Conservation (phyloP, 92 coral and sea anemone species). For the Heliopora coerulea region DNA sequence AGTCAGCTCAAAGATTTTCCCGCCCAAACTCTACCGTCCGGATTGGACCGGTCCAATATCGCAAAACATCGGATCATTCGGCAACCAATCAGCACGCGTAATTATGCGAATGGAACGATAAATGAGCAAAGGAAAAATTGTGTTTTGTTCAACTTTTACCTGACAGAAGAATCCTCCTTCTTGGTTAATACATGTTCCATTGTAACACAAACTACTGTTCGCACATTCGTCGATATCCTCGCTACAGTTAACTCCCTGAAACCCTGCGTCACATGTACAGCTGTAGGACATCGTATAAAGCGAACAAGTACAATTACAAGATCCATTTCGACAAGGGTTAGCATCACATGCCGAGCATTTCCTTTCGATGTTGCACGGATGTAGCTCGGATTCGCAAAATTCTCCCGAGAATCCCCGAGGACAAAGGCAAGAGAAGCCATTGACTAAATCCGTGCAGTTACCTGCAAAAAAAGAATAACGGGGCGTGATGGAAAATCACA, state of each 20-base stretch:
- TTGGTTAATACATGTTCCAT: constrained; percentile 39
- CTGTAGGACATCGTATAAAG: constrained; percentile 48
- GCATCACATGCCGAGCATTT: constrained; percentile 35
- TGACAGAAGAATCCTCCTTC: constrained; percentile 10
- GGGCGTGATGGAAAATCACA: no score
- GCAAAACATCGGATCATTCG: no score
- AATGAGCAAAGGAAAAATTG: no score
- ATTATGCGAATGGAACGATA: no score
- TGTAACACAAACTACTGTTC: constrained; percentile 54
- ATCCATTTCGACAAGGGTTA: constrained; percentile 46
- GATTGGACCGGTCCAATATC: no score
- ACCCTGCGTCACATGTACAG: constrained; percentile 78
- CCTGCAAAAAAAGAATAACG: constrained; percentile 25
- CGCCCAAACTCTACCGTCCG: no score
- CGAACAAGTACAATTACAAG: constrained; percentile 35
- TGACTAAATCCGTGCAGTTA: constrained; percentile 39
- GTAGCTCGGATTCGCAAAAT: constrained; percentile 38
- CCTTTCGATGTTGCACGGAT: constrained; percentile 32
- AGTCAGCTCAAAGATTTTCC: no score
- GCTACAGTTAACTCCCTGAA: constrained; percentile 61
- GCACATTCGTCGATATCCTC: constrained; percentile 75
- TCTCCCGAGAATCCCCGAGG: constrained; percentile 43
- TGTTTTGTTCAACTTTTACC: constrained; percentile 8
- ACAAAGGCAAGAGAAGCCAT: constrained; percentile 47
- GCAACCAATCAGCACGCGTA: no score